Evolutionary conservation across 2,113 vertebrate genomes (phyloP).

Genomic region (Crotophaga sulcirostris): DNA sequence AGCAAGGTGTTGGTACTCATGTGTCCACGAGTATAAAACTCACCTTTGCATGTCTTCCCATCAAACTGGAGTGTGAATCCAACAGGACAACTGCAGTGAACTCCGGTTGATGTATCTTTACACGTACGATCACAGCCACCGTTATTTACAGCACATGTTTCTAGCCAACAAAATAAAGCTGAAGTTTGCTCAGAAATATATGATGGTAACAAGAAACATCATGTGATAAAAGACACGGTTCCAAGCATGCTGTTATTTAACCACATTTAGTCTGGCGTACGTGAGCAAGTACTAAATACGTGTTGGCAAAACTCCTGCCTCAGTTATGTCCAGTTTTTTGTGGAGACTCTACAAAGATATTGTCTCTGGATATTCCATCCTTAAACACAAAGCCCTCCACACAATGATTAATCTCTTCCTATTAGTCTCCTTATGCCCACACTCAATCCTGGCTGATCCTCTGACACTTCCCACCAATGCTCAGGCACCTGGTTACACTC

Average conservation of each 20-base stretch:
- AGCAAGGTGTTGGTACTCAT: fast-evolving
- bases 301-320: neutral
- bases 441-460: neutral
- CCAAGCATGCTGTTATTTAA: neutral
- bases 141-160: constrained; percentile 95
- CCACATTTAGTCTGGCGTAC: neutral
- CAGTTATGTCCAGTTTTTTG: neutral
- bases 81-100: constrained; percentile 94
- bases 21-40: neutral
- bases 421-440: neutral
- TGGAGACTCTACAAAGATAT: neutral
- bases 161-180: constrained; percentile 72
- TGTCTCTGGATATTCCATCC: neutral
- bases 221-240: neutral
- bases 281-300: neutral
- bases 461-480: neutral
- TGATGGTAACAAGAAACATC: neutral
- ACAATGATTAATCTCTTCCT: neutral
- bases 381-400: neutral
- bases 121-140: constrained; percentile 97
- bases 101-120: constrained; percentile 95
- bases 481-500: neutral
- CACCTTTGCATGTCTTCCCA: constrained; percentile 97
- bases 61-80: constrained; percentile 95
- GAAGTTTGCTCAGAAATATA: neutral